Conservation (phyloP, 2,113 vertebrate species). For the Dasyornis broadbenti region DNA sequence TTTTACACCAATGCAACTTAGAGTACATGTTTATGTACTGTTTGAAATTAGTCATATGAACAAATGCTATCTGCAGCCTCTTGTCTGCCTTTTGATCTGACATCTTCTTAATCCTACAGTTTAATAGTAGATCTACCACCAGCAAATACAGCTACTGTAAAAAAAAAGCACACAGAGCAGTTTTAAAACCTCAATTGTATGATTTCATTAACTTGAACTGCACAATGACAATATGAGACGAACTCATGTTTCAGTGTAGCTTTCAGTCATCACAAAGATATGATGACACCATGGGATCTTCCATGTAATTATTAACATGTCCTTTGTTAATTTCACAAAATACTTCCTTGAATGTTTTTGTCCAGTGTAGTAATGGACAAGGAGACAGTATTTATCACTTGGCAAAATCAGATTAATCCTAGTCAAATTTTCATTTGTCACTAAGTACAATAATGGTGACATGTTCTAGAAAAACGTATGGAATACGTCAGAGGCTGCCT, state of each 20-base stretch:
- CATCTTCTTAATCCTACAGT: neutral
- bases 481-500: neutral
- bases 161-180: neutral
- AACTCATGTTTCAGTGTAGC: neutral
- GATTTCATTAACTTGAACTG: neutral
- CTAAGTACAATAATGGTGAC: neutral
- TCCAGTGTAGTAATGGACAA: neutral
- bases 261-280: neutral
- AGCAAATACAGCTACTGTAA: neutral
- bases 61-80: neutral
- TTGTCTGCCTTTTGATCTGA: neutral
- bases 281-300: neutral
- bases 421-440: neutral
- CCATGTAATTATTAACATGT: neutral
- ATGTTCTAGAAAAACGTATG: neutral
- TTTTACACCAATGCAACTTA: neutral
- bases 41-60: neutral
- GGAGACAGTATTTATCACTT: neutral
- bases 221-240: neutral
- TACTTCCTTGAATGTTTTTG: neutral
- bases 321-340: neutral
- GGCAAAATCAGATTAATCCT: neutral
- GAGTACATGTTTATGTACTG: neutral
- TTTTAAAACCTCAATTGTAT: neutral
- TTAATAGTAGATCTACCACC: neutral